These are phyloP conservation scores for Cyprinus carpio DNA, from an alignment of 2,113 vertebrate genomes.

Conservation along the genomic window DNA sequence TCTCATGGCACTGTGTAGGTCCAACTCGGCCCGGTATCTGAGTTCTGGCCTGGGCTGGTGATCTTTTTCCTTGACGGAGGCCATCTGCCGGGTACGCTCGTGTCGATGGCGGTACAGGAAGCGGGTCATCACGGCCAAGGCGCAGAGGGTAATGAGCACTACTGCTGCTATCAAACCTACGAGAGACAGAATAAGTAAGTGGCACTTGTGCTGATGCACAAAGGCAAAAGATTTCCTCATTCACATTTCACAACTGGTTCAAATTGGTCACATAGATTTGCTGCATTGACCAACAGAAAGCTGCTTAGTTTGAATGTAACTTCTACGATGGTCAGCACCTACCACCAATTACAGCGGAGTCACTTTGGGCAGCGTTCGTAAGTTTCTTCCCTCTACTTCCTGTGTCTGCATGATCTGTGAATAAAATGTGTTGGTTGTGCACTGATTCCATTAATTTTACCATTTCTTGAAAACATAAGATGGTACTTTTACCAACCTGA, in stretches of 20 bases:
- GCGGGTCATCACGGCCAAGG: constrained; percentile 79
- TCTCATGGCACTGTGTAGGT: constrained; percentile 82
- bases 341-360: constrained; percentile 74
- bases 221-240: background rate
- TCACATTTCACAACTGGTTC: background rate
- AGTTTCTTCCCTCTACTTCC: constrained; percentile 80
- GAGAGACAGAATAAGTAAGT: constrained; percentile 12
- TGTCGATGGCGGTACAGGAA: constrained; percentile 81
- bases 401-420: constrained; percentile 80
- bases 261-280: background rate
- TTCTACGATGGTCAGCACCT: background rate
- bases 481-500: constrained; percentile 72
- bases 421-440: background rate
- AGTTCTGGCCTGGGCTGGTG: constrained; percentile 76
- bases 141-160: constrained; percentile 80
- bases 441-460: background rate
- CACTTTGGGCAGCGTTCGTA: constrained; percentile 77
- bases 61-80: constrained; percentile 77
- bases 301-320: background rate
- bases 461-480: background rate
- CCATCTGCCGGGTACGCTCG: constrained; percentile 70
- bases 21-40: constrained; percentile 79
- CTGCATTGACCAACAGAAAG: background rate
- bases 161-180: constrained; percentile 84
- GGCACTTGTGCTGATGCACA: background rate